phyloP scores from a whole-genome alignment of 2,113 vertebrate species.

The Colaptes auratus region DNA sequence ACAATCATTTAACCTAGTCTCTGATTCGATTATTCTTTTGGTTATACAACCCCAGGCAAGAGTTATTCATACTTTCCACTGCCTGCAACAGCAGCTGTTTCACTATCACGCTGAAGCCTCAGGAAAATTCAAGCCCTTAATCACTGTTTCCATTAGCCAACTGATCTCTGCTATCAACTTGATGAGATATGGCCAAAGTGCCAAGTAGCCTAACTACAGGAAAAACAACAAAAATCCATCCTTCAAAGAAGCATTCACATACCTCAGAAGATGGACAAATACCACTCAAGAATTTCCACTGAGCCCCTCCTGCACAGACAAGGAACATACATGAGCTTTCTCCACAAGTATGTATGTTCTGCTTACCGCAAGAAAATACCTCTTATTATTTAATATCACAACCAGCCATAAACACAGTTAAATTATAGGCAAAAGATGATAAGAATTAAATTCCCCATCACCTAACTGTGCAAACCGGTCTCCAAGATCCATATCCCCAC shows the following conservation, averaged over 20 bases:
- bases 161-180: neutral
- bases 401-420: neutral
- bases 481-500: neutral
- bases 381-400: neutral
- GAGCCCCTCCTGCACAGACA: neutral
- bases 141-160: constrained; percentile 63
- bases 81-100: constrained; percentile 54
- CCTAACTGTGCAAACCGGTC: neutral
- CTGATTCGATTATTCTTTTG: neutral
- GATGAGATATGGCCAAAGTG: neutral
- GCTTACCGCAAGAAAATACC: neutral
- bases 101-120: constrained; percentile 28
- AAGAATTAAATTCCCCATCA: neutral
- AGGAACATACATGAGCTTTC: neutral
- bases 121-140: constrained; percentile 8
- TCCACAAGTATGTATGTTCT: neutral
- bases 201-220: neutral
- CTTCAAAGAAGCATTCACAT: neutral
- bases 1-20: neutral
- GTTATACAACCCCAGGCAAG: constrained; percentile 40
- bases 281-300: neutral
- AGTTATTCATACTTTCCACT: constrained; percentile 64
- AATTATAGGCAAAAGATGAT: too few species aligned
- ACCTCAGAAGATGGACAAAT: neutral
- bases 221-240: neutral